Percentiles rank a stretch among this genome's conserved stretches.
Conservation (phyloP, 2,113 vertebrate species). For the Alligator mississippiensis region DNA sequence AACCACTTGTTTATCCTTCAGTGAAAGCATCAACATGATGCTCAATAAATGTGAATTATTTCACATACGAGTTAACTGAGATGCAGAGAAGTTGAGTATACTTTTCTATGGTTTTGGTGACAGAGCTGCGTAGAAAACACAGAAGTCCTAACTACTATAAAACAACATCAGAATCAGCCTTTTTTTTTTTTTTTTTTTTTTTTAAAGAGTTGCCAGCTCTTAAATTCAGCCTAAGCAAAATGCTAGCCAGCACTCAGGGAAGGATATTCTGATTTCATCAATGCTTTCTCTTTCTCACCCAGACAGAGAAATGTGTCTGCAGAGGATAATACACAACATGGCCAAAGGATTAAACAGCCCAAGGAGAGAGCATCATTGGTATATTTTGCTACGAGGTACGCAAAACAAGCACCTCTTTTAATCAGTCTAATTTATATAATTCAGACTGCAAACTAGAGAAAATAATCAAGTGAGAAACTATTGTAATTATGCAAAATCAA, state of each 20-base stretch:
- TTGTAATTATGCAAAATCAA: constrained; percentile 62
- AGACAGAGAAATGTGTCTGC: not conserved
- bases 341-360: not conserved
- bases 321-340: fast-evolving
- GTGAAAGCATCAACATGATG: too few relatives aligned
- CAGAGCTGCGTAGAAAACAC: not conserved
- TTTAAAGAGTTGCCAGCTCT: not conserved
- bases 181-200: not conserved
- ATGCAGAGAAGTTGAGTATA: constrained; percentile 34
- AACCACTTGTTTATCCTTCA: too few relatives aligned
- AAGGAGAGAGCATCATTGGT: not conserved
- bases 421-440: constrained; percentile 13
- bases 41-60: not conserved
- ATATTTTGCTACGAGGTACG: not conserved
- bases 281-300: not conserved
- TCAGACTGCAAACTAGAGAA: constrained; percentile 18
- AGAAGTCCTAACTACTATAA: not conserved
- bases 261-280: not conserved
- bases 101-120: not conserved
- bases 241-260: not conserved
- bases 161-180: not conserved
- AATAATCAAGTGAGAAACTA: constrained; percentile 16
- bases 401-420: not conserved
- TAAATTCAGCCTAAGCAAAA: not conserved
- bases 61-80: constrained; percentile 8